Evolutionary conservation across 2,888 invertebrate genomes (phyloP).

Genomic region (Mesorhabditis spiculigera): DNA sequence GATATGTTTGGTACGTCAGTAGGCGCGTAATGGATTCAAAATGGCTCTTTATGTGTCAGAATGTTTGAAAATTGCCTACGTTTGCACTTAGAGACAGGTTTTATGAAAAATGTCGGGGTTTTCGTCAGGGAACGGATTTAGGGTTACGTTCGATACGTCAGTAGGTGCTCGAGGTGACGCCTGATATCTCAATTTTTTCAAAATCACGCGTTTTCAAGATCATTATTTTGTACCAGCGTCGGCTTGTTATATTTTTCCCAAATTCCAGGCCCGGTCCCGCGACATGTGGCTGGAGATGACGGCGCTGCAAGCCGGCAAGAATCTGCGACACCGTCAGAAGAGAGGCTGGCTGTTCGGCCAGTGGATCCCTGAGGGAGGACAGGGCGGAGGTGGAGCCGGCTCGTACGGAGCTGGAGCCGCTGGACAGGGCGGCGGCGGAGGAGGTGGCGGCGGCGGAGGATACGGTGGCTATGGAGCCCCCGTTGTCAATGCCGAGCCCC

Average conservation of each 20-base stretch:
- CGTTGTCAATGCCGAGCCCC: constrained; percentile 42
- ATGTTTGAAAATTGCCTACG: too few species aligned
- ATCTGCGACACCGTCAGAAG: constrained; percentile 42
- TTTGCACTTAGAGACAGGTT: too few species aligned
- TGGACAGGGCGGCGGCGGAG: constrained; percentile 18
- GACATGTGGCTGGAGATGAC: constrained; percentile 53
- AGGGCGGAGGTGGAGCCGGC: constrained; percentile 35
- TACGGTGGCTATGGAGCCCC: constrained; percentile 47
- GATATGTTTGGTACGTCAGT: too few species aligned
- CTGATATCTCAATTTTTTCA: not conserved
- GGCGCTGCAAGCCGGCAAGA: constrained; percentile 49
- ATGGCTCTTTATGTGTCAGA: too few species aligned
- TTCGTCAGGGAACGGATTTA: not conserved
- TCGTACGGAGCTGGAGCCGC: constrained; percentile 27
- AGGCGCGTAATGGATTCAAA: too few species aligned
- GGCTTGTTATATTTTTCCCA: too few species aligned
- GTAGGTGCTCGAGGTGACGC: not conserved
- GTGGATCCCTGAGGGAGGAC: constrained; percentile 46
- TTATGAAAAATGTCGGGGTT: too few species aligned
- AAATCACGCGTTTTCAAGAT: not conserved
- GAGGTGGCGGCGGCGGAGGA: constrained; percentile 26
- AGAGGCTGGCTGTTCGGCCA: constrained; percentile 51
- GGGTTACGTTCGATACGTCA: too few species aligned
- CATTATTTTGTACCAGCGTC: too few species aligned
- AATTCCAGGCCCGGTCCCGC: constrained; percentile 40